phyloP scores from a whole-genome alignment of 2,797 vertebrate species.

The Myotis myotis region DNA sequence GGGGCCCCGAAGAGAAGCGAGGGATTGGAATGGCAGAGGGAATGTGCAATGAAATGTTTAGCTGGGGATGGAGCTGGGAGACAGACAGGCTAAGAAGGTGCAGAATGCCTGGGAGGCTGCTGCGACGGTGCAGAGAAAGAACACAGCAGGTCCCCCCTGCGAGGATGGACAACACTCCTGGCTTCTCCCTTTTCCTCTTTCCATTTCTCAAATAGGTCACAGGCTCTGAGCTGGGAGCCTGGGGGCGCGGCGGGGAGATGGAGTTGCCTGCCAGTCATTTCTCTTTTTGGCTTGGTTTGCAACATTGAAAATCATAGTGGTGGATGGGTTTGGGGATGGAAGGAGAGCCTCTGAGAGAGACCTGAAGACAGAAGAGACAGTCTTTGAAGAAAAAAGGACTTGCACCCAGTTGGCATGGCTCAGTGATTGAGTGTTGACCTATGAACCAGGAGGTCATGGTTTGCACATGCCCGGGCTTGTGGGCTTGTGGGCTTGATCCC shows the following conservation, averaged over 20 bases:
- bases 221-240: not conserved
- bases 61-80: not conserved
- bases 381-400: not conserved
- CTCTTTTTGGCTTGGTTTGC: not conserved
- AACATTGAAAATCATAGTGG: not conserved
- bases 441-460: too few relatives aligned
- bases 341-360: not conserved
- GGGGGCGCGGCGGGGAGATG: not conserved
- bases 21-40: not conserved
- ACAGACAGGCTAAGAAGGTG: not conserved
- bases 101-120: not conserved
- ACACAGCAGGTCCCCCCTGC: rapidly evolving
- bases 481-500: too few relatives aligned
- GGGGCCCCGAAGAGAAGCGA: not conserved
- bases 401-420: too few relatives aligned
- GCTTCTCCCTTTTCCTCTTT: not conserved
- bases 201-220: not conserved
- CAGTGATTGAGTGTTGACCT: too few relatives aligned
- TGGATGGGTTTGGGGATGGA: not conserved
- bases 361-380: not conserved
- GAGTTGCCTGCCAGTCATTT: not conserved
- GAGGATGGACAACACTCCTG: rapidly evolving
- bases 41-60: not conserved
- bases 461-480: too few relatives aligned
- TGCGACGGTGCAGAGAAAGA: rapidly evolving